Evolutionary conservation across 2,113 vertebrate species (phyloP).

Genomic region (Delphinapterus leucas): DNA sequence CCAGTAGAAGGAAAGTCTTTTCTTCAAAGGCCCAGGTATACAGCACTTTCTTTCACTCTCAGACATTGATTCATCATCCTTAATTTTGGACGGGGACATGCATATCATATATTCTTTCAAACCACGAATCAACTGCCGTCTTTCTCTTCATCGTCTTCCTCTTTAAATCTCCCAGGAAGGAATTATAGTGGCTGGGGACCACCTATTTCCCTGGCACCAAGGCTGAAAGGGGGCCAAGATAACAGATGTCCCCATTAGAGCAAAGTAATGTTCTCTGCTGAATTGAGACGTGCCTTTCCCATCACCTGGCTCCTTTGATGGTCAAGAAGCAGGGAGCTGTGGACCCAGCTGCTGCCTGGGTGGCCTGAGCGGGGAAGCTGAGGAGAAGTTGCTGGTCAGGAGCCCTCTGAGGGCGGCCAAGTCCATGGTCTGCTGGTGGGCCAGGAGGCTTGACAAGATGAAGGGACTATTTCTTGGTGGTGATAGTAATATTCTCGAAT

Average conservation of each 20-base stretch:
- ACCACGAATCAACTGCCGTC: slow-evolving; percentile 74
- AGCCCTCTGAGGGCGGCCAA: slow-evolving; percentile 1
- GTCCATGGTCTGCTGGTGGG: background rate
- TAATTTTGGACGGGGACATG: slow-evolving; percentile 67
- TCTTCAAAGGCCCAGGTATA: background rate
- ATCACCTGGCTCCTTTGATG: slow-evolving; percentile 57
- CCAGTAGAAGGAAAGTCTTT: background rate
- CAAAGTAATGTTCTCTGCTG: slow-evolving; percentile 57
- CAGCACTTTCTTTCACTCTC: background rate
- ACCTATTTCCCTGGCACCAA: slow-evolving; percentile 50
- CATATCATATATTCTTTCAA: slow-evolving; percentile 57
- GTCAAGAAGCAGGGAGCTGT: slow-evolving; percentile 72
- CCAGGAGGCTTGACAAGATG: background rate
- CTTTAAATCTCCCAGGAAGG: slow-evolving; percentile 56
- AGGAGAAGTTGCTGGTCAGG: slow-evolving; percentile 13
- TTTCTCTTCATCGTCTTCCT: slow-evolving; percentile 45
- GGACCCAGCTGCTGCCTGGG: background rate
- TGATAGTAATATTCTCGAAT: background rate
- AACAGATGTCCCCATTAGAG: slow-evolving; percentile 70
- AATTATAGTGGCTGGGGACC: slow-evolving; percentile 60
- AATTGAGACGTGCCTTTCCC: slow-evolving; percentile 62
- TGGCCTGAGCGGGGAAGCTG: slow-evolving; percentile 7
- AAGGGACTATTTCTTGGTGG: background rate
- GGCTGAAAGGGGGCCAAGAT: slow-evolving; percentile 55
- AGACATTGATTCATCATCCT: slow-evolving; percentile 69